phyloP scores from a whole-genome alignment of 2,797 vertebrate genomes.

The Lacerta bilineata region DNA sequence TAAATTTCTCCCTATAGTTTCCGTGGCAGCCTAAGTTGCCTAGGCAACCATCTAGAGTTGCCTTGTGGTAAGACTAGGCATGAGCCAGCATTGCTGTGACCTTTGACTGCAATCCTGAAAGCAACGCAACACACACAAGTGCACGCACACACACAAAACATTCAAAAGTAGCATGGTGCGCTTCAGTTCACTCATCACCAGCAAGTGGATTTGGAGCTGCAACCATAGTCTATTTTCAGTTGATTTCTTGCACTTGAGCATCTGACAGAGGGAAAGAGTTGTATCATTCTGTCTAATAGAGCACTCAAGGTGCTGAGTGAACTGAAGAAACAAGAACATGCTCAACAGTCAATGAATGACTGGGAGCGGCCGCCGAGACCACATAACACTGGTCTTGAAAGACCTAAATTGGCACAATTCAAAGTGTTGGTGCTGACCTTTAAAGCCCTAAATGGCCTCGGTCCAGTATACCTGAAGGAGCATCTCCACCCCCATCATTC shows the following conservation, averaged over 20 bases:
- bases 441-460: too few species aligned
- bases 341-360: not conserved
- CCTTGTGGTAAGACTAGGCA: not conserved
- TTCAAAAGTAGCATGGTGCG: not conserved
- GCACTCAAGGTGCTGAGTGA: not conserved
- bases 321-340: not conserved
- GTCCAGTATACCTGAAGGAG: too few species aligned
- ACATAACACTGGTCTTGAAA: too few species aligned
- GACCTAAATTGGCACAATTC: too few species aligned
- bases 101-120: not conserved
- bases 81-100: not conserved
- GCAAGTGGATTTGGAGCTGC: not conserved
- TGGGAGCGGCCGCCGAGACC: too few species aligned
- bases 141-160: not conserved
- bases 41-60: not conserved
- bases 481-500: too few species aligned
- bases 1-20: not conserved
- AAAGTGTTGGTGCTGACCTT: too few species aligned
- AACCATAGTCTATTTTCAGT: not conserved
- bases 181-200: not conserved
- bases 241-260: not conserved
- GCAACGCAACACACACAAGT: not conserved
- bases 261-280: not conserved
- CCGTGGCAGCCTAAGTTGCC: not conserved
- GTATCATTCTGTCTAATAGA: not conserved